Evolutionary conservation across 2,888 invertebrate species (phyloP).

Genomic region (Troides helena): DNA sequence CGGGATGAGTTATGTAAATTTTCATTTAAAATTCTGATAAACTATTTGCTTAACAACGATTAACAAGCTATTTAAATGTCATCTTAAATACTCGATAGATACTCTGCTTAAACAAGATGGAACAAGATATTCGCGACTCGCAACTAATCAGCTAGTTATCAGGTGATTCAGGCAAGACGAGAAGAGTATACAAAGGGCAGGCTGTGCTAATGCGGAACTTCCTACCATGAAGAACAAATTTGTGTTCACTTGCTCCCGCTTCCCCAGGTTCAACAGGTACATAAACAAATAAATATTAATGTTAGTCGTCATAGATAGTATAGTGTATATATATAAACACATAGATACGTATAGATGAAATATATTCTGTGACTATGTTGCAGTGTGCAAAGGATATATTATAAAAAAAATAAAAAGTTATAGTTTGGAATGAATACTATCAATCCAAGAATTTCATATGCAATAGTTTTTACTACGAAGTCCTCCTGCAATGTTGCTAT

Average conservation of each 20-base stretch:
- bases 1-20: neutral
- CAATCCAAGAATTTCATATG: neutral
- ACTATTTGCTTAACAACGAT: neutral
- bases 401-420: no score
- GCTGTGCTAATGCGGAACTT: slow-evolving; percentile 58
- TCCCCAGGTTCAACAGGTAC: slow-evolving; percentile 64
- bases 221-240: slow-evolving; percentile 76
- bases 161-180: slow-evolving; percentile 32
- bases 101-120: slow-evolving; percentile 16
- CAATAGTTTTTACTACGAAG: no score
- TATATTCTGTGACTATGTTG: neutral
- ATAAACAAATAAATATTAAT: slow-evolving; percentile 69
- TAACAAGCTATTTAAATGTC: neutral
- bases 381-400: neutral
- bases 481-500: no score
- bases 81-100: neutral
- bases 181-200: slow-evolving; percentile 45
- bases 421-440: neutral
- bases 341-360: slow-evolving; percentile 34
- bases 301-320: slow-evolving; percentile 50
- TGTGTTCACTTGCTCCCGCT: slow-evolving; percentile 77
- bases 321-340: slow-evolving; percentile 22
- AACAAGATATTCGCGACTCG: slow-evolving; percentile 1
- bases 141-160: slow-evolving; percentile 25
- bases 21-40: neutral